Conservation (phyloP, 2,797 vertebrate genomes). For the Chanos chanos region DNA sequence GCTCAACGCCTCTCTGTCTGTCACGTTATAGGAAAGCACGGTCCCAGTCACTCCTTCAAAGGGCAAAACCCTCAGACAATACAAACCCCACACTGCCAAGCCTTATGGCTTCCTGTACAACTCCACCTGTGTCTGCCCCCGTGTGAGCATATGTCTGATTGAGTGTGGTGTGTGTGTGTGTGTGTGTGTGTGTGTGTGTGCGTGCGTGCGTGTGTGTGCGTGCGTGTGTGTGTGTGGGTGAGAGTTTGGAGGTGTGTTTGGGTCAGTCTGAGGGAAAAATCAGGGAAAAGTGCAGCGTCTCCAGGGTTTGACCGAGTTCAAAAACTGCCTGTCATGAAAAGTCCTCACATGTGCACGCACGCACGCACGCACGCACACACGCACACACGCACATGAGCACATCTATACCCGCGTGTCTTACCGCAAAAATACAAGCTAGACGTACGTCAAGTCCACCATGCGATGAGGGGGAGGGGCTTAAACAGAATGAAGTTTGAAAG, state of each 20-base stretch:
- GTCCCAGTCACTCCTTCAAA: conserved; percentile 24
- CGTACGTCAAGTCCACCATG: no score
- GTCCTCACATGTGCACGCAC: neutral
- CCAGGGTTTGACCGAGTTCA: conserved; percentile 22
- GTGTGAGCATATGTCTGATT: no score
- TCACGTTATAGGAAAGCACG: conserved; percentile 5
- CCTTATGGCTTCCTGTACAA: conserved; percentile 26
- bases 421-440: neutral
- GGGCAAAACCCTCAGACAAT: conserved; percentile 34
- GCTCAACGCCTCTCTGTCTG: conserved; percentile 28
- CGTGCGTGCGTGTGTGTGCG: neutral
- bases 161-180: no score
- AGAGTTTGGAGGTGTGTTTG: conserved; percentile 27
- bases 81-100: conserved; percentile 33
- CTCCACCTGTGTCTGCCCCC: no score
- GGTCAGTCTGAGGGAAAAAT: conserved; percentile 31
- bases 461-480: neutral
- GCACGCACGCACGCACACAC: neutral
- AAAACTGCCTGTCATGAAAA: conserved; percentile 8
- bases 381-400: neutral
- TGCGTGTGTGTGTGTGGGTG: no score
- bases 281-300: neutral
- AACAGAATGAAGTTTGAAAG: neutral
- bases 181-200: neutral
- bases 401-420: neutral